A percentile compares a stretch with the other conserved stretches of the same genome.
These are phyloP conservation scores for Suricata suricatta DNA, from an alignment of 2,113 vertebrate genomes.

Conservation along the genomic window DNA sequence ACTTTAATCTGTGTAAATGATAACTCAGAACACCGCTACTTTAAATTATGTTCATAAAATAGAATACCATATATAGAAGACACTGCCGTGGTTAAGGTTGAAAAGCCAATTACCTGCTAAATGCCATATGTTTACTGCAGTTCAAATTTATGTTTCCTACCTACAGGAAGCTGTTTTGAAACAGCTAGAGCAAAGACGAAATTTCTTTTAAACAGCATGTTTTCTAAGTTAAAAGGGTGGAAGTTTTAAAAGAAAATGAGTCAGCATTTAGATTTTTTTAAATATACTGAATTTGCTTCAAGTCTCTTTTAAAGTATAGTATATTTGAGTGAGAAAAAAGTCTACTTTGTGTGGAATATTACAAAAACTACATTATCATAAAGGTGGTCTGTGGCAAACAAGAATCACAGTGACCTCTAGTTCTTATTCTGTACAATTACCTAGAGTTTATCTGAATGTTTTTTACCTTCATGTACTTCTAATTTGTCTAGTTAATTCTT, in stretches of 20 bases:
- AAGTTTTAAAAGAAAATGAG: slow-evolving; percentile 48
- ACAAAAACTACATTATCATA: slow-evolving; percentile 18
- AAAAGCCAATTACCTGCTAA: slow-evolving; percentile 52
- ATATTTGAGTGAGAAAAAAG: not conserved
- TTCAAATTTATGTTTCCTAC: slow-evolving; percentile 36
- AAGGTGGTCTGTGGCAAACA: slow-evolving; percentile 20
- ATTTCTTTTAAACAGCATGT: slow-evolving; percentile 10
- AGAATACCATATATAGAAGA: slow-evolving; percentile 3
- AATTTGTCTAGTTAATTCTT: not conserved
- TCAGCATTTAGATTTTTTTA: not conserved
- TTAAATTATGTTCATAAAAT: slow-evolving; percentile 37
- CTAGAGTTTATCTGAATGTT: not conserved
- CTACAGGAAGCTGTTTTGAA: not conserved
- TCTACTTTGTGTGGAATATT: not conserved
- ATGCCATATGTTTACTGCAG: not conserved
- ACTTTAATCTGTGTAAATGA: slow-evolving; percentile 39
- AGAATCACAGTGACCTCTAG: not conserved
- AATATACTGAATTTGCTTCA: not conserved
- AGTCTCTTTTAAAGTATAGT: not conserved
- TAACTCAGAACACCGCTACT: not conserved
- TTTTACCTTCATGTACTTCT: not conserved
- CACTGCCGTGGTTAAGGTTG: not conserved
- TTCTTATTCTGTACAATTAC: not conserved
- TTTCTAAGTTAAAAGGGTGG: not conserved
- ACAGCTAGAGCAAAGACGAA: not conserved